Evolutionary conservation across 2,797 vertebrate species (phyloP).

Genomic region (Sandelia bainsii): DNA sequence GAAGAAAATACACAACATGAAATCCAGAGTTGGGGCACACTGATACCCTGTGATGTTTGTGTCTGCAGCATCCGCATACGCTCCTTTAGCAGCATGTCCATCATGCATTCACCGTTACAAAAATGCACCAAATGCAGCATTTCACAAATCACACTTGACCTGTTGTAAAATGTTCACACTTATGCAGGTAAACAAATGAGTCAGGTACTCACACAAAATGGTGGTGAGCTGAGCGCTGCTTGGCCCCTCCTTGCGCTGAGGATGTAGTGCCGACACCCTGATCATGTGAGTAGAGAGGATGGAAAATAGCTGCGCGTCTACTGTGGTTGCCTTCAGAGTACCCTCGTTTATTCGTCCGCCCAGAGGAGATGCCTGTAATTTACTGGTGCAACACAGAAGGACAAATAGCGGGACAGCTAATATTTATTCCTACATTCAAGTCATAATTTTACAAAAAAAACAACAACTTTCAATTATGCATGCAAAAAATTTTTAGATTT

Average conservation of each 20-base stretch:
- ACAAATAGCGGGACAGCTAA: constrained; percentile 27
- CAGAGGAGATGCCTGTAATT: constrained; percentile 58
- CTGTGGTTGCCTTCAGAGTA: constrained; percentile 67
- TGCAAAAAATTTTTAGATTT: constrained; percentile 1
- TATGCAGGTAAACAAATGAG: constrained; percentile 81
- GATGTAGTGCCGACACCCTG: constrained; percentile 78
- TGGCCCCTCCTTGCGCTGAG: constrained; percentile 76
- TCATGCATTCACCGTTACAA: constrained; percentile 20
- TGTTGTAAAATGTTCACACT: constrained; percentile 45
- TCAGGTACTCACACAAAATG: constrained; percentile 85
- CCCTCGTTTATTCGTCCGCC: constrained; percentile 50
- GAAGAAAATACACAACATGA: constrained; percentile 75
- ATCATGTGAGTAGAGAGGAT: constrained; percentile 82
- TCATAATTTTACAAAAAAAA: constrained; percentile 1
- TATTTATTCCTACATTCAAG: constrained; percentile 17
- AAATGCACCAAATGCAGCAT: constrained; percentile 18
- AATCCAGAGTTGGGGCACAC: constrained; percentile 66
- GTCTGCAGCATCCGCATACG: constrained; percentile 49
- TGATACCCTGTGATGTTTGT: constrained; percentile 67
- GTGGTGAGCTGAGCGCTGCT: constrained; percentile 75
- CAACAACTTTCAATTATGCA: background rate
- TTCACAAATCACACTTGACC: constrained; percentile 29
- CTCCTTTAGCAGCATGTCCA: constrained; percentile 43
- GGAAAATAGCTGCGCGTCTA: constrained; percentile 70
- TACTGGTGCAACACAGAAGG: constrained; percentile 21